These are phyloP conservation scores for Pheucticus melanocephalus DNA, from an alignment of 2,113 vertebrate genomes.

Conservation along the genomic window DNA sequence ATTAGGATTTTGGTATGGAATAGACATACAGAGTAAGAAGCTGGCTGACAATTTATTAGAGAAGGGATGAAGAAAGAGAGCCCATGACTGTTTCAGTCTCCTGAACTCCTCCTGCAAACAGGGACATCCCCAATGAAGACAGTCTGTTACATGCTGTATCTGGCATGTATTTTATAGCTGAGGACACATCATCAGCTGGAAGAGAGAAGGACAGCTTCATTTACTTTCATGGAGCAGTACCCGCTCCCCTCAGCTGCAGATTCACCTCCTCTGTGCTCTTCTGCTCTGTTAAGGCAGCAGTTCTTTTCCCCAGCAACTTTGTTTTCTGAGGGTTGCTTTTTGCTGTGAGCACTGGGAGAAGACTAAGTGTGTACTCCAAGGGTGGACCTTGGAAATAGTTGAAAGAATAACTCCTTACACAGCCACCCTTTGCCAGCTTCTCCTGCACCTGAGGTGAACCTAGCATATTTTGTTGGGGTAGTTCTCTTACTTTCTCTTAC, in stretches of 20 bases:
- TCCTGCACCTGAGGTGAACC: not conserved
- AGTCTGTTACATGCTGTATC: not conserved
- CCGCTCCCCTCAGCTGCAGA: not conserved
- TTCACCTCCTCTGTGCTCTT: not conserved
- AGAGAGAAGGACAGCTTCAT: not conserved
- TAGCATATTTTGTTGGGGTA: not conserved
- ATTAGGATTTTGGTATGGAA: not conserved
- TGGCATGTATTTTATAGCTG: not conserved
- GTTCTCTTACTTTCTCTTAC: not conserved
- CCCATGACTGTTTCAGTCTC: not conserved
- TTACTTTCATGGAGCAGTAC: not conserved
- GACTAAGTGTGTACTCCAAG: not conserved
- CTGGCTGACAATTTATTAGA: not conserved
- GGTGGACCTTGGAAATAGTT: not conserved
- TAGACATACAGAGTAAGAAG: not conserved
- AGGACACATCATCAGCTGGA: not conserved
- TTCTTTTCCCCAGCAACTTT: not conserved
- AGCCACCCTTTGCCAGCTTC: not conserved
- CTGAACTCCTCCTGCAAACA: not conserved
- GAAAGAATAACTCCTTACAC: not conserved
- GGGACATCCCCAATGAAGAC: not conserved
- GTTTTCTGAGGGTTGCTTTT: not conserved
- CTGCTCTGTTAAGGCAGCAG: not conserved
- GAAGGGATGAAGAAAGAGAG: not conserved
- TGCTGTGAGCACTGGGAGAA: not conserved